Evolutionary conservation across 2,888 invertebrate species (phyloP), one percentile per base, ranked within the genome.

Genomic region (Phaonia tiefii): DNA sequence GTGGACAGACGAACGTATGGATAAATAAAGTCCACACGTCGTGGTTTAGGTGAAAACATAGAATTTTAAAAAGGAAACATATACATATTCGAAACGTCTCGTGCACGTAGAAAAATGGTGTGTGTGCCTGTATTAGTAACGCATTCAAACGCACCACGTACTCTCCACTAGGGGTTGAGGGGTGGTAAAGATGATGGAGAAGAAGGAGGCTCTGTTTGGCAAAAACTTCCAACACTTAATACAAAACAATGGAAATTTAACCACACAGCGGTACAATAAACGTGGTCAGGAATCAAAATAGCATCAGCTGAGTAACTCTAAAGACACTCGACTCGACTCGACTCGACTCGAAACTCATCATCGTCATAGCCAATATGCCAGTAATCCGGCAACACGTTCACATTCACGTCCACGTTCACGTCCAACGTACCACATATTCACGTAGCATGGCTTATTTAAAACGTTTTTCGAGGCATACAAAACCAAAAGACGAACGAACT

Each of bases 41-140:
- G 74, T 74, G 56, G 63, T 79, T 63, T 63, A 70, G 78, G 73
- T 73, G 75, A 85, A 87, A 88, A 87, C 85, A 87, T 89, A 87
- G 89, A 89, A 89, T 89, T 89, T 89, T 87, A 88, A 88, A 89
- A 87, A 87, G 89, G 87, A 89, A 86, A 85, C 87, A 84, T 85
- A n/a, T n/a, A 87, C 78, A 3, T 25, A 56, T n/a, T n/a, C n/a
- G n/a, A n/a, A n/a, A n/a, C n/a, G 31, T 31, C 31, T 31, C 31
- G 31, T 31, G 31, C 31, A 31, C 31, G n/a, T 31, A 31, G 31
- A 31, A 31, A 31, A n/a, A n/a, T n/a, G 31, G 31, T 31, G 31
- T 31, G 31, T 5, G 31, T 31, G 31, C 8, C 8, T 3, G 31
- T 31, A 31, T 31, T 20, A 44, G 31, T 71, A 60, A 70, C 66